Evolutionary conservation across 2,113 vertebrate genomes (phyloP), one percentile per base, ranked within the genome.

Genomic region (Passer montanus): DNA sequence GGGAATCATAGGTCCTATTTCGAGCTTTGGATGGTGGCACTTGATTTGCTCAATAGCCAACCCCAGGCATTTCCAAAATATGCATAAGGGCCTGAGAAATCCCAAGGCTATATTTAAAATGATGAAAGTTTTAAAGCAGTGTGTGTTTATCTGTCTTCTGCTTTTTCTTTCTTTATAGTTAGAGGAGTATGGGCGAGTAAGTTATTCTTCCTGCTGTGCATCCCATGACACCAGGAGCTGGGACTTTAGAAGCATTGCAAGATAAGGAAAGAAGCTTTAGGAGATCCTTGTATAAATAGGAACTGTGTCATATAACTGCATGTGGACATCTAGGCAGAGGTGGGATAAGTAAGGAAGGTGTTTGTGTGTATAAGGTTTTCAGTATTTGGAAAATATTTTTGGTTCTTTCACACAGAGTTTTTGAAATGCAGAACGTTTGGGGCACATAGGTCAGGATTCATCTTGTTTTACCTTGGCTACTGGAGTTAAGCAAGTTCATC

Each of bases 1-100:
- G 62, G 79, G 85, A 95, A 84, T 53, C 60, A n/a, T 43, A 46
- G 56, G 47, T 46, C 83, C 31, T 78, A 10, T 86, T 95, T 93
- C 3, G 3, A 74, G 39, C 41, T 90, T 79, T 52, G 33, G 28
- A 50, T 86, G 37, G 62, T 86, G 86, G 46, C 73, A 87, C 27
- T 95, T 89, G 80, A 70, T 95, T 88, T 88, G 22, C 49, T 90
- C n/a, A 66, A 35, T 50, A 95, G 83, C 27, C 56, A 93, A 35
- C 35, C 47, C 56, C 69, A 53, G 66, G 58, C 73, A 89, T 92
- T 93, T 31, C 66, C 74, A 84, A 93, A 93, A 80, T 56, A 64
- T 15, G 64, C 53, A 23, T 66, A 53, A 89, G 28, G 31, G 23
- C 76, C 37, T 0, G 0, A 83, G 49, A 90, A 96, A 75, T 90